These are phyloP conservation scores for Encarsia formosa DNA, from an alignment of 2,888 invertebrate genomes.

Conservation along the genomic window DNA sequence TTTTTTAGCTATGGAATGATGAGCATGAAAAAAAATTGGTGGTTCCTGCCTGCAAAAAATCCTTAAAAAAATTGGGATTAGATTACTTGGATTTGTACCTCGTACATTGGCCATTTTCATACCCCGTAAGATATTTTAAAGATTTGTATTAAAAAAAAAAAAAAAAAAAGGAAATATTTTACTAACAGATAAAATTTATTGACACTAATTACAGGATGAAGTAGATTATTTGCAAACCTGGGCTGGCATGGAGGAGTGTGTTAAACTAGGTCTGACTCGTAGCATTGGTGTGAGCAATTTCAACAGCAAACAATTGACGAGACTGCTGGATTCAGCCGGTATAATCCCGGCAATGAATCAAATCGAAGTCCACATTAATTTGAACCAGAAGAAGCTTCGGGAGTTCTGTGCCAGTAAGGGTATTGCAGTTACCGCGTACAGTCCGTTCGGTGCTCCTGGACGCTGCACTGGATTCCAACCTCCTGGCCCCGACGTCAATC, in stretches of 20 bases:
- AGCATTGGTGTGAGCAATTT: conserved; percentile 80
- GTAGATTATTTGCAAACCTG: conserved; percentile 68
- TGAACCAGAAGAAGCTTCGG: conserved; percentile 67
- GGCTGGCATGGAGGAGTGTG: conserved; percentile 69
- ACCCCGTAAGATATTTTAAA: conserved; percentile 24
- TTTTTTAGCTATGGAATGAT: conserved; percentile 56
- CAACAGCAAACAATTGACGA: conserved; percentile 65
- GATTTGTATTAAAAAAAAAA: conserved; percentile 3
- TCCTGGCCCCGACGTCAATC: conserved; percentile 45
- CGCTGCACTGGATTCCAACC: conserved; percentile 25
- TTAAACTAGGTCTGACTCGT: conserved; percentile 59
- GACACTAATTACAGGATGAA: conserved; percentile 16
- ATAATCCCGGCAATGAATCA: conserved; percentile 63
- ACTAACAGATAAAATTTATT: not conserved
- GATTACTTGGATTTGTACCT: conserved; percentile 81
- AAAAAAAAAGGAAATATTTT: not conserved
- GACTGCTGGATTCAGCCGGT: conserved; percentile 57
- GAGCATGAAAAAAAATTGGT: conserved; percentile 54
- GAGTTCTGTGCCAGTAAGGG: conserved; percentile 63
- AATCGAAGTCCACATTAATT: conserved; percentile 62
- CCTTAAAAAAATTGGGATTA: conserved; percentile 51
- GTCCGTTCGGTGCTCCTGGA: conserved; percentile 66
- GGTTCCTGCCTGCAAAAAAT: conserved; percentile 34
- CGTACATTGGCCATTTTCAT: conserved; percentile 87
- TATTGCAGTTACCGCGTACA: conserved; percentile 68